Base-by-base conservation (phyloP, 2,888 invertebrate genomes). In the Leptogaster cylindrica region DNA sequence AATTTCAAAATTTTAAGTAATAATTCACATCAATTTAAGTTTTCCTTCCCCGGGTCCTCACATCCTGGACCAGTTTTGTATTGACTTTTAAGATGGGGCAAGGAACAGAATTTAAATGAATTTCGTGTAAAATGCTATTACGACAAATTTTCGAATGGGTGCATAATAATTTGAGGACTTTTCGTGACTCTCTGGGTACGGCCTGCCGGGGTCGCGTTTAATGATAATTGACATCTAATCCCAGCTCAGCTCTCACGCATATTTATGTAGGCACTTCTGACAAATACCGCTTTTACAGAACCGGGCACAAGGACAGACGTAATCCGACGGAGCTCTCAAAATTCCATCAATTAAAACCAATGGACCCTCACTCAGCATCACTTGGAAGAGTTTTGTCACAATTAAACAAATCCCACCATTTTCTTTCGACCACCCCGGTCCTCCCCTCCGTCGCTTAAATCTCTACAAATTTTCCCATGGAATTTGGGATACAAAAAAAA, bases 321-420 rank as follows among this genome's bases (percentile, higher is more conserved):
- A 27, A 41, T 44, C n/a, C 5, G 10, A 25, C 36, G 52, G 25
- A 39, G 39, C 44, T 36, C 66, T 41, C 66, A 52, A 51, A 52
- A 41, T 48, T 50, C 66, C 66, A 66, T 69, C 69, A 64, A 66
- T 66, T 66, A 64, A 52, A 61, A 66, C 63, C 66, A 69, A 52
- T 55, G 61, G 52, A 48, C 63, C 66, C 66, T 51, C 51, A 69
- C 63, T 64, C 66, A 48, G 52, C 66, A 63, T 51, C 51, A 69
- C 63, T 64, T 61, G 52, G 16, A 23, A 44, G 46, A 48, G 63
- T 69, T 69, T 69, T 64, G 69, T 64, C 66, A 66, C 69, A 69
- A 69, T 69, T 69, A 69, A 69, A 66, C 63, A 66, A 69, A 69
- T 66, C 66, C 66, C 48, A 64, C 52, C 66, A 66, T 52, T 68